phyloP scores from a whole-genome alignment of 2,797 vertebrate species.

The Tinamus major region DNA sequence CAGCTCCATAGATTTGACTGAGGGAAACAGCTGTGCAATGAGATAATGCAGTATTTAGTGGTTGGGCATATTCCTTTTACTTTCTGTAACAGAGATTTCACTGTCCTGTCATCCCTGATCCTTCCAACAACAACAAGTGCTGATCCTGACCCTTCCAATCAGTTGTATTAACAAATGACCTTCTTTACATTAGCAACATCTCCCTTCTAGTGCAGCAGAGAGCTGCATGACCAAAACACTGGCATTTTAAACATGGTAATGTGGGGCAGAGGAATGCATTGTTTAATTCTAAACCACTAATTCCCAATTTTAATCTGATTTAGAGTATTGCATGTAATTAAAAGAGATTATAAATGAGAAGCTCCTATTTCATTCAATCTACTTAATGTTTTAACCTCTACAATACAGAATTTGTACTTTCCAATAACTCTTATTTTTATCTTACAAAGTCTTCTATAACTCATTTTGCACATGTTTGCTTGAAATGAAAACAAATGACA shows the following conservation, averaged over 20 bases:
- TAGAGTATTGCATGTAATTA: constrained; percentile 46
- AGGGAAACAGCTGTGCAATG: not conserved
- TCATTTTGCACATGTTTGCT: not conserved
- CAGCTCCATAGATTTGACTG: not conserved
- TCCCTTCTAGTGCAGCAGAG: not conserved
- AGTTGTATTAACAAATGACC: not conserved
- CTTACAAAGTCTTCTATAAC: not conserved
- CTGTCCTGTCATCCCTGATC: not conserved
- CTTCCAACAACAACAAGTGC: not conserved
- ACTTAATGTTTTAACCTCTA: constrained; percentile 36
- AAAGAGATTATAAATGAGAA: constrained; percentile 60
- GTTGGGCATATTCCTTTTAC: not conserved
- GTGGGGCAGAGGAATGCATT: not conserved
- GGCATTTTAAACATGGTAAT: constrained; percentile 14
- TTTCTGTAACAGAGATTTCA: not conserved
- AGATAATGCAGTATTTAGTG: not conserved
- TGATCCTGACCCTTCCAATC: not conserved
- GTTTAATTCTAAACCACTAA: constrained; percentile 47
- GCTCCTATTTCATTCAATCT: constrained; percentile 39
- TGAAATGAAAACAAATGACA: not conserved
- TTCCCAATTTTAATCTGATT: constrained; percentile 47
- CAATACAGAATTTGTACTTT: not conserved
- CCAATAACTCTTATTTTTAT: not conserved
- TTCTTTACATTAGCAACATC: not conserved
- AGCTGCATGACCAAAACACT: constrained; percentile 1